Percentiles rank a stretch among this genome's conserved stretches.
These are phyloP conservation scores for Prionailurus viverrinus DNA, from an alignment of 2,113 vertebrate species.

Conservation along the genomic window DNA sequence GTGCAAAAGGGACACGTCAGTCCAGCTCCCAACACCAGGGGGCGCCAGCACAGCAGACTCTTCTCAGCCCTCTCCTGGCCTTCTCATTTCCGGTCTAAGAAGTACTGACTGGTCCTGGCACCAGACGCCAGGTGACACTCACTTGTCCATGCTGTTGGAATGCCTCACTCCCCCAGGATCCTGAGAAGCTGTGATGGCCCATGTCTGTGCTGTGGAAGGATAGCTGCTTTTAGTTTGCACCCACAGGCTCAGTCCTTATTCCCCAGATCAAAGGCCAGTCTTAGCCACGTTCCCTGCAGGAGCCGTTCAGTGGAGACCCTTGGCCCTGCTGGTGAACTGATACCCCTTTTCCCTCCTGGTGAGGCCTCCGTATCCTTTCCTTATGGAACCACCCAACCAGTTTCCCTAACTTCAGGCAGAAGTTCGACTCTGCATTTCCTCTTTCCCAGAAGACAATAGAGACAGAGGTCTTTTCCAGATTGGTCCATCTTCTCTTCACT, in stretches of 20 bases:
- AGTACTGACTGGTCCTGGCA: background rate
- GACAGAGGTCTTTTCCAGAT: background rate
- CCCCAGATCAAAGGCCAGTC: background rate
- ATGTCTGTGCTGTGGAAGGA: background rate
- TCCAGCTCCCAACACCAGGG: slow-evolving; percentile 17
- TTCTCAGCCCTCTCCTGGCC: accelerated
- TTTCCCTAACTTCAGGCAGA: background rate
- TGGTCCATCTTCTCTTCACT: background rate
- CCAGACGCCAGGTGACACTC: background rate
- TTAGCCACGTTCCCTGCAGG: background rate
- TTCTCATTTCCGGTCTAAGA: background rate
- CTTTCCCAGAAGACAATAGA: background rate
- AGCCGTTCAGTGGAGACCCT: background rate
- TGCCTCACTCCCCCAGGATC: background rate
- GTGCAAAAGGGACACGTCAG: background rate
- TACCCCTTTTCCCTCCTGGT: background rate
- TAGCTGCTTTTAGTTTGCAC: background rate
- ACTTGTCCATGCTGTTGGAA: background rate
- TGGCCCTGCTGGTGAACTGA: background rate
- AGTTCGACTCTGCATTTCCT: background rate
- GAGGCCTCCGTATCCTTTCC: background rate
- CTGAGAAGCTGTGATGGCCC: background rate
- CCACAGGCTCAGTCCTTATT: background rate
- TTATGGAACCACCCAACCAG: background rate
- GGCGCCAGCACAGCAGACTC: background rate